Evolutionary conservation across 2,113 vertebrate genomes (phyloP).

Genomic region (Hippotragus niger): DNA sequence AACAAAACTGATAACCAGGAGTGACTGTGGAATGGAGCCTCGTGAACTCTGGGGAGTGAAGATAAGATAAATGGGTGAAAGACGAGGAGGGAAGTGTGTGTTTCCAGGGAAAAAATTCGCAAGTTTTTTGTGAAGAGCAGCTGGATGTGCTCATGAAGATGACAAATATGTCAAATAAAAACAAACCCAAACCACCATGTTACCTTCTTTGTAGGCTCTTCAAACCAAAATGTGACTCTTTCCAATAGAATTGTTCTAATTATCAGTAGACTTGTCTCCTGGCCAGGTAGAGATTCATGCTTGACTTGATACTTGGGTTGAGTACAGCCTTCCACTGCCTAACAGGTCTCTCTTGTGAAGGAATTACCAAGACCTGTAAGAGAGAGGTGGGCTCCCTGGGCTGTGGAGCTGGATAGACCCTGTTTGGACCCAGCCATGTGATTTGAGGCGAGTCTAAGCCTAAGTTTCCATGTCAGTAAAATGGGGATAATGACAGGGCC

Average conservation of each 20-base stretch:
- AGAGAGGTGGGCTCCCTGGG: neutral
- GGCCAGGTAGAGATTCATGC: neutral
- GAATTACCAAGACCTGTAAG: neutral
- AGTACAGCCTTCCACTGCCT: neutral
- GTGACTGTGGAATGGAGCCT: neutral
- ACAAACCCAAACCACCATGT: neutral
- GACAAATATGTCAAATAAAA: neutral
- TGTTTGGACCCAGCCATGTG: neutral
- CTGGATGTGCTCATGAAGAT: neutral
- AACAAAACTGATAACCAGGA: slow-evolving; percentile 32
- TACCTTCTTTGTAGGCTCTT: neutral
- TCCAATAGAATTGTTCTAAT: neutral
- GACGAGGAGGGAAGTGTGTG: neutral
- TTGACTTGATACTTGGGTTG: neutral
- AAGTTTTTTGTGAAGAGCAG: neutral
- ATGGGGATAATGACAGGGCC: neutral
- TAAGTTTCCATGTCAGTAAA: neutral
- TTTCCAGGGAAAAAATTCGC: slow-evolving; percentile 28
- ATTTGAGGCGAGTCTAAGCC: neutral
- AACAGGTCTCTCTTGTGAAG: neutral
- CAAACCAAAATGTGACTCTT: neutral
- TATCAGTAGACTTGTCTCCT: neutral
- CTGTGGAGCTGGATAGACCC: neutral
- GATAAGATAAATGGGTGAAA: slow-evolving; percentile 41
- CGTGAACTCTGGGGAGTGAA: neutral